phyloP scores from a whole-genome alignment of 2,888 invertebrate species.

The Alcis repandata region DNA sequence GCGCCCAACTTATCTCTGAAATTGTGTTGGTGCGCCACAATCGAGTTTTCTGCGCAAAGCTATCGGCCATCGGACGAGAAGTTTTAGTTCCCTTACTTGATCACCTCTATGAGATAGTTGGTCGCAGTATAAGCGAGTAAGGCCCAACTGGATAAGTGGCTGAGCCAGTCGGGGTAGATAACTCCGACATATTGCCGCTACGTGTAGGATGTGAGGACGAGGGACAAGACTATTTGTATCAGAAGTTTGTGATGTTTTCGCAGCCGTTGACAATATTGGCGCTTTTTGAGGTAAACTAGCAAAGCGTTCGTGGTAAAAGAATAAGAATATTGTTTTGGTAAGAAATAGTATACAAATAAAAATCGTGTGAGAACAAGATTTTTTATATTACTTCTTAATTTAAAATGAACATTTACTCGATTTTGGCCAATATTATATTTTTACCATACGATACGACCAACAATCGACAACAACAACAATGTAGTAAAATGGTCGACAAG shows the following conservation, averaged over 20 bases:
- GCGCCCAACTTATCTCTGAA: neutral
- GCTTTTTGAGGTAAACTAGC: too few relatives aligned
- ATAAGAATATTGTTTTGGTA: too few relatives aligned
- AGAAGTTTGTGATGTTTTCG: slow-evolving; percentile 18
- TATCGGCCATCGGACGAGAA: neutral
- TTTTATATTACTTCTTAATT: too few relatives aligned
- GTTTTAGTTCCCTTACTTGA: neutral
- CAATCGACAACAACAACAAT: too few relatives aligned
- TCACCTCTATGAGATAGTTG: neutral
- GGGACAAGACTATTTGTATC: slow-evolving; percentile 30
- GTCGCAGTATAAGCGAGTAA: slow-evolving; percentile 30
- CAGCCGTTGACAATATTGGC: slow-evolving; percentile 7
- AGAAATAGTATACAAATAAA: too few relatives aligned
- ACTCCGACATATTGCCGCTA: slow-evolving; percentile 54
- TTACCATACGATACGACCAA: too few relatives aligned
- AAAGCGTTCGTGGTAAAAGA: too few relatives aligned
- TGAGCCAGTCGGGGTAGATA: slow-evolving; percentile 52
- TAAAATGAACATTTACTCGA: too few relatives aligned
- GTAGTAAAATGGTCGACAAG: too few relatives aligned
- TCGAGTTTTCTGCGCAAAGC: neutral
- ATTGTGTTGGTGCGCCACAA: neutral
- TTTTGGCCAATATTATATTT: too few relatives aligned
- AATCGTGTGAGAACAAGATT: too few relatives aligned
- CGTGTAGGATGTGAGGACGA: slow-evolving; percentile 38
- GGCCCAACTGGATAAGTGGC: slow-evolving; percentile 35